Evolutionary conservation across 2,797 vertebrate species (phyloP).

Genomic region (Hylomyscus alleni): DNA sequence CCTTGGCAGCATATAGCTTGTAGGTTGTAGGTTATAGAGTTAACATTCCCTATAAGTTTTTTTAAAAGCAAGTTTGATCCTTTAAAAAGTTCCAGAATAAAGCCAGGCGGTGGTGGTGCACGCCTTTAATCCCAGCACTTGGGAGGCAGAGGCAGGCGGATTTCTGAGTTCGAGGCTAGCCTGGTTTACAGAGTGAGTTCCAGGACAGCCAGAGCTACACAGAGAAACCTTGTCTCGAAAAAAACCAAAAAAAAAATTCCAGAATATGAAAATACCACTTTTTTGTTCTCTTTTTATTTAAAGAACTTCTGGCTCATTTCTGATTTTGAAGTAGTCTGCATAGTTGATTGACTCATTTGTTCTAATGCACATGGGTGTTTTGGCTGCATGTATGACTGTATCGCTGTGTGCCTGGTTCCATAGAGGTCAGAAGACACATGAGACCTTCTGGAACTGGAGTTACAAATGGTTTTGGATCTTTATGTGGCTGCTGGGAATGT

Average conservation of each 20-base stretch:
- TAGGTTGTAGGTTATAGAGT: background rate
- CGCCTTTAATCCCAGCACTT: too few species aligned
- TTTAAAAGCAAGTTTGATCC: background rate
- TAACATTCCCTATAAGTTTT: background rate
- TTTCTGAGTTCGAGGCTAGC: too few species aligned
- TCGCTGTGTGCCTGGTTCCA: background rate
- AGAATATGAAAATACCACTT: background rate
- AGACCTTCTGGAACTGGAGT: background rate
- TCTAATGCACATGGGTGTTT: background rate
- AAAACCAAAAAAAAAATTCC: background rate
- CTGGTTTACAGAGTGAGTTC: too few species aligned
- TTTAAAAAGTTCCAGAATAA: background rate
- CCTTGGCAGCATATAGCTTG: background rate
- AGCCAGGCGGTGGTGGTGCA: too few species aligned
- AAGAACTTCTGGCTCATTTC: conserved; percentile 1
- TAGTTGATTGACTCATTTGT: background rate
- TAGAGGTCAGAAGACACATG: background rate
- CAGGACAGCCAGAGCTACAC: too few species aligned
- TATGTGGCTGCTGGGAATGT: background rate
- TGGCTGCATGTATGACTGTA: background rate
- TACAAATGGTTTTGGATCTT: background rate
- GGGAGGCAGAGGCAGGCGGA: too few species aligned
- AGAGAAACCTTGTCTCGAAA: too few species aligned
- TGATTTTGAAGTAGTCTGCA: background rate
- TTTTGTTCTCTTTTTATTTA: background rate